Conservation (phyloP, 35 echinoderm and acorn worm genomes). For the Lytechinus pictus region DNA sequence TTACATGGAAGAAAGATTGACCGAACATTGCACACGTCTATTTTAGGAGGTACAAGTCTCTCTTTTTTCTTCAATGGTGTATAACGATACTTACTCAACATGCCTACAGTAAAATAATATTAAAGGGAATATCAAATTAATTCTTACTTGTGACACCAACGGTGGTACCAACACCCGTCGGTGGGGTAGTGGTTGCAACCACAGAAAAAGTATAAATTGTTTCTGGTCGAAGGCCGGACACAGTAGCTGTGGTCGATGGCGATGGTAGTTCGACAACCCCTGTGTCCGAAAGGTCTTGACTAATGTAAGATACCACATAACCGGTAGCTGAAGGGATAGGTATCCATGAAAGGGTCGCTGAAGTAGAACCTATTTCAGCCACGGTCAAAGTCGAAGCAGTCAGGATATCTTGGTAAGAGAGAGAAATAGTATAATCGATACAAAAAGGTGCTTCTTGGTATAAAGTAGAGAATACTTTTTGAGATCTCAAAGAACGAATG, state of each 20-base stretch:
- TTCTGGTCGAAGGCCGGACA: not conserved
- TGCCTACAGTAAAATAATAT: too few species aligned
- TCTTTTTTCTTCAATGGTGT: too few species aligned
- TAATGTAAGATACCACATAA: not conserved
- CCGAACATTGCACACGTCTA: too few species aligned
- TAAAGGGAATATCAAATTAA: not conserved
- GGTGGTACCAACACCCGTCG: not conserved
- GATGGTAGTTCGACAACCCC: not conserved
- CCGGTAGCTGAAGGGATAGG: not conserved
- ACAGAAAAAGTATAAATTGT: not conserved
- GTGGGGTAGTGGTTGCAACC: not conserved
- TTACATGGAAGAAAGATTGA: too few species aligned
- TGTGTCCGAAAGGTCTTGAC: not conserved
- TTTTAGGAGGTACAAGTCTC: too few species aligned
- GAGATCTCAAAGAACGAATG: too few species aligned
- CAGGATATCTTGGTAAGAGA: not conserved
- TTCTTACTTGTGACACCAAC: not conserved
- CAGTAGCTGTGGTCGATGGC: not conserved
- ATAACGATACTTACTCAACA: too few species aligned
- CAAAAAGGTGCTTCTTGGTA: too few species aligned
- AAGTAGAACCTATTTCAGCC: not conserved
- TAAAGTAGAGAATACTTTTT: too few species aligned
- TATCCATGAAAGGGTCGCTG: not conserved
- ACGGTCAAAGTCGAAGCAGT: not conserved
- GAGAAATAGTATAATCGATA: too few species aligned